Base-by-base conservation (phyloP, 2,797 vertebrate genomes). In the Tympanoctomys barrerae region DNA sequence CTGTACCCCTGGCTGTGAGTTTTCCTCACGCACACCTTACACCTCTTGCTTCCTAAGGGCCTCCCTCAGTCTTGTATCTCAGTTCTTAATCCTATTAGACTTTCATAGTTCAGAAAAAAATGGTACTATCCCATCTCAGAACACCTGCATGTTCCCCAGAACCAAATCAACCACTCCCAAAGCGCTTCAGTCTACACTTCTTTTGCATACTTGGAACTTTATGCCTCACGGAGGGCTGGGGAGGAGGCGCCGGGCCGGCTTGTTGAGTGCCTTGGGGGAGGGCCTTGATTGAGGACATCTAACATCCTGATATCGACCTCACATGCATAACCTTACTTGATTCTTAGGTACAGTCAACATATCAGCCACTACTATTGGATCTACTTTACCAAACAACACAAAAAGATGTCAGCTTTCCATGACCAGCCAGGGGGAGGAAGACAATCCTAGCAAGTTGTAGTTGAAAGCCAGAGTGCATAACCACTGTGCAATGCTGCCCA, bases 401-500 rank as follows among this genome's bases (percentile, higher is more conserved):
- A 71, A 89, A 33, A 87, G 71, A 36, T 42, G 86, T 24, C 59
- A 75, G 33, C 46, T n/a, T 62, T 39, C 70, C 6, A 1, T 1
- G 46, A 12, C 59, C 70, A 78, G 66, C 22, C 46, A 80, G 39
- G 14, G 7, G 10, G 77, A 86, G 77, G 79, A 88, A 11, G 82
- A 59, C 24, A 46, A 62, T 57, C 0, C 22, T 31, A 28, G 70
- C 88, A 59, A 79, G 33, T 19, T 46, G 52, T 8, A 39, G 9
- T 6, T 22, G 28, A 12, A 78, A 93, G 33, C 46, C 31, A 61
- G 79, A 5, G 6, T 28, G 36, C 90, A 36, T 4, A 89, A 52
- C 6, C 57, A 21, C 1, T 10, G 31, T 26, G n/a, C 26, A 79
- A 26, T 0, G 0, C n/a, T 62, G 59, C 42, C 36, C 0, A 6